Conservation (phyloP, 2,797 vertebrate genomes). For the Tadarida brasiliensis region DNA sequence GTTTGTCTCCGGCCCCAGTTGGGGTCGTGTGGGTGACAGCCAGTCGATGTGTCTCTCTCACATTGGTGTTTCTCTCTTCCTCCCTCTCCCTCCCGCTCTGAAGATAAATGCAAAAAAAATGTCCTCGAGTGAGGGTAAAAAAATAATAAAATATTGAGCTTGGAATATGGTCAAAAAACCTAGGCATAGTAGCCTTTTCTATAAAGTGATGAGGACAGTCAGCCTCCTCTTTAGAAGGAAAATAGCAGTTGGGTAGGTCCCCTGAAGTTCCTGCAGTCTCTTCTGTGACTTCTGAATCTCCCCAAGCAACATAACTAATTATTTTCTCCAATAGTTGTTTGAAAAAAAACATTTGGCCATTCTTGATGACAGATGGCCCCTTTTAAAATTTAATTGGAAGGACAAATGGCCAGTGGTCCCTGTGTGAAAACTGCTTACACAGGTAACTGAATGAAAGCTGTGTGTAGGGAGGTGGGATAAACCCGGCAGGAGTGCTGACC, state of each 20-base stretch:
- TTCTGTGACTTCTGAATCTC: neutral
- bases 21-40: too few species aligned
- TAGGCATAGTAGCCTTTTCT: neutral
- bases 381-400: slow-evolving; percentile 61
- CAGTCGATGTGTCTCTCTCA: too few species aligned
- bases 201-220: neutral
- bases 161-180: neutral
- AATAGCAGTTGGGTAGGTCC: neutral
- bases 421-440: slow-evolving; percentile 34
- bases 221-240: neutral
- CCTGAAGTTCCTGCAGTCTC: neutral
- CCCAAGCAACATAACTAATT: neutral
- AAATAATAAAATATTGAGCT: slow-evolving; percentile 4
- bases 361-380: slow-evolving; percentile 48
- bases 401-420: neutral
- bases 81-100: too few species aligned
- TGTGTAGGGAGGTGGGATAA: neutral
- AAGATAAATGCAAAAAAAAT: too few species aligned
- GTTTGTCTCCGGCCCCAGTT: too few species aligned
- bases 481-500: neutral
- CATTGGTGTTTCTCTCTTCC: too few species aligned
- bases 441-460: slow-evolving; percentile 28
- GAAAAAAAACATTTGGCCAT: neutral
- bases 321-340: slow-evolving; percentile 45
- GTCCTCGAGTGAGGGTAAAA: too few species aligned